phyloP scores from a whole-genome alignment of 2,888 invertebrate genomes.

The Ditylenchus weischeri region DNA sequence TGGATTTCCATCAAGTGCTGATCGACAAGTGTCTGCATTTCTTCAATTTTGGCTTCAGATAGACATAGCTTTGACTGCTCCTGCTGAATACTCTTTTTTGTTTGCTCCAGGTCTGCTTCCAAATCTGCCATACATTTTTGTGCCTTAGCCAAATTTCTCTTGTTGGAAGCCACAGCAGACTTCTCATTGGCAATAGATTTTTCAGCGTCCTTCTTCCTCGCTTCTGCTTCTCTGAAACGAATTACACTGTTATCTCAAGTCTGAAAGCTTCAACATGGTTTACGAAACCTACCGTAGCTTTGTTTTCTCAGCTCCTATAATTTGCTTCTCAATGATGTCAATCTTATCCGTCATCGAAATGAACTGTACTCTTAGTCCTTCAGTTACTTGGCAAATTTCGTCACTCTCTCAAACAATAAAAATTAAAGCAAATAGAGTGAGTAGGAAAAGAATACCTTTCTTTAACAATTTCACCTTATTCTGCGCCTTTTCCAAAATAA shows the following conservation, averaged over 20 bases:
- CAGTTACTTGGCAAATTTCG: slow-evolving; percentile 11
- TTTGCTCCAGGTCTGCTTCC: slow-evolving; percentile 67
- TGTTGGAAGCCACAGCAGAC: slow-evolving; percentile 36
- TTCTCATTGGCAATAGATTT: slow-evolving; percentile 53
- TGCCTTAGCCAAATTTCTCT: slow-evolving; percentile 67
- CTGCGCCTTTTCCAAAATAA: slow-evolving; percentile 19
- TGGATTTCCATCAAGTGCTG: slow-evolving; percentile 51
- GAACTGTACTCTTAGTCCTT: background rate
- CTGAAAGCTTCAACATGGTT: background rate
- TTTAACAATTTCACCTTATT: slow-evolving; percentile 10
- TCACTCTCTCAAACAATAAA: slow-evolving; percentile 19
- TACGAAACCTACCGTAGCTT: background rate
- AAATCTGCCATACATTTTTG: slow-evolving; percentile 74
- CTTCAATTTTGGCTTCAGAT: background rate
- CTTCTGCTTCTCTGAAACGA: slow-evolving; percentile 22
- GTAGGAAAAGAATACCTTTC: slow-evolving; percentile 3
- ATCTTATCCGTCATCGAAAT: background rate
- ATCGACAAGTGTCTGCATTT: slow-evolving; percentile 42
- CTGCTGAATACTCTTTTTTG: slow-evolving; percentile 1
- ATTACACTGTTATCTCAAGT: background rate
- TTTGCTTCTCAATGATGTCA: slow-evolving; percentile 13
- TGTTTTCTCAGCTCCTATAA: slow-evolving; percentile 18
- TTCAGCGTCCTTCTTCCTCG: slow-evolving; percentile 65
- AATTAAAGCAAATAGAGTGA: background rate
- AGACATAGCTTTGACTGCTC: background rate